A percentile compares a stretch with the other conserved stretches of the same genome.
phyloP scores from a whole-genome alignment of 2,797 vertebrate genomes.

The Ibycter americanus region DNA sequence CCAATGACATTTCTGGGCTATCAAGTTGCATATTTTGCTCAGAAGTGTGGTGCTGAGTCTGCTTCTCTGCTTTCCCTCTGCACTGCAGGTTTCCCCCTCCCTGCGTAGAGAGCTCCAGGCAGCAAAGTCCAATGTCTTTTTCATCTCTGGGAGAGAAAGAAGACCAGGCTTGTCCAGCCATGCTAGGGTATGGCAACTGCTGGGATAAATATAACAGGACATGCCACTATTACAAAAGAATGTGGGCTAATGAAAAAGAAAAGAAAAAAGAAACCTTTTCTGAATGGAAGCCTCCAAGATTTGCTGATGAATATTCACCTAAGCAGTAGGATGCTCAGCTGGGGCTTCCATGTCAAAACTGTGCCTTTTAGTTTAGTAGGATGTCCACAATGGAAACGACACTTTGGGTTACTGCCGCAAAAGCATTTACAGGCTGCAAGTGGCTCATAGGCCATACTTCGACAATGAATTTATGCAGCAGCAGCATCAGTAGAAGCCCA shows the following conservation, averaged over 20 bases:
- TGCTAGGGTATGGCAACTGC: not conserved
- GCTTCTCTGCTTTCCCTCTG: conserved; percentile 9
- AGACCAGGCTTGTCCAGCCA: not conserved
- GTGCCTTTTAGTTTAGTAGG: not conserved
- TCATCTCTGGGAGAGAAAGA: not conserved
- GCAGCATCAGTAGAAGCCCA: not conserved
- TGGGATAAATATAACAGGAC: not conserved
- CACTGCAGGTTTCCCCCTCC: not conserved
- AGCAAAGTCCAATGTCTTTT: not conserved
- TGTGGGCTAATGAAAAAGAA: not conserved
- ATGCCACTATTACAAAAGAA: not conserved
- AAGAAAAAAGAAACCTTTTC: not conserved
- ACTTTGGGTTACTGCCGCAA: not conserved
- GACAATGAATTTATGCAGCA: not conserved
- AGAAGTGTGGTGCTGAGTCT: conserved; percentile 44
- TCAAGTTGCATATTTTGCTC: conserved; percentile 39
- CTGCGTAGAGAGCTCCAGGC: not conserved
- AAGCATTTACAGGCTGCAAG: not conserved
- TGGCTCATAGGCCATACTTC: not conserved
- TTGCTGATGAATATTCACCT: not conserved
- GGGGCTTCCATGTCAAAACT: not conserved
- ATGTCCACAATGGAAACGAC: not conserved
- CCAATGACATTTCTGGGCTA: conserved; percentile 65
- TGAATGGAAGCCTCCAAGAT: not conserved
- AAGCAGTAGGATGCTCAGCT: not conserved